Percentiles rank a stretch among this genome's conserved stretches.
Evolutionary conservation across 2,113 vertebrate species (phyloP).

Genomic region (Equus przewalskii): DNA sequence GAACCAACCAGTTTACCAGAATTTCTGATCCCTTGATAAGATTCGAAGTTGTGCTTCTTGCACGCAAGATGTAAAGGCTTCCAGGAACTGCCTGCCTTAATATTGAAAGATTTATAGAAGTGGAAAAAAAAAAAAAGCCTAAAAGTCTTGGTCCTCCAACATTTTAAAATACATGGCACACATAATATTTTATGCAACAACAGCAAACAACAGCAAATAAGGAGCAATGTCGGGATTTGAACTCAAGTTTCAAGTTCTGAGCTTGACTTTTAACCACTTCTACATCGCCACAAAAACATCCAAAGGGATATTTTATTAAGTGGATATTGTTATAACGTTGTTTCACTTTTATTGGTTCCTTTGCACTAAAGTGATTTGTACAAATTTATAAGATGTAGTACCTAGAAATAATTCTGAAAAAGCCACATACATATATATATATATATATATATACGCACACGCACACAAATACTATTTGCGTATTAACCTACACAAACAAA

Average conservation of each 20-base stretch:
- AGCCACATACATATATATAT: background rate
- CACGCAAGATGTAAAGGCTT: constrained; percentile 62
- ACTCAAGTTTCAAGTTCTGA: background rate
- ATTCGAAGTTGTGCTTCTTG: constrained; percentile 45
- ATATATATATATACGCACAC: accelerated
- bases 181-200: background rate
- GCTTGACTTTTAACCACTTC: background rate
- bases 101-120: constrained; percentile 35
- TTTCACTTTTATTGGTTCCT: background rate
- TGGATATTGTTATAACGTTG: background rate
- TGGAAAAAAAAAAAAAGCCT: background rate
- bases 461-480: background rate
- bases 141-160: background rate
- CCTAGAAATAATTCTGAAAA: background rate
- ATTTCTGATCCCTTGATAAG: constrained; percentile 55
- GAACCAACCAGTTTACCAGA: constrained; percentile 70
- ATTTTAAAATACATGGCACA: constrained; percentile 3
- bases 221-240: background rate
- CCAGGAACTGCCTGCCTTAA: constrained; percentile 65
- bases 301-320: background rate
- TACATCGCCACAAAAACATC: background rate
- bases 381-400: background rate
- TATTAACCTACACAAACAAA: background rate
- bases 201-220: background rate
- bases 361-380: background rate